Percentiles rank a stretch among this genome's conserved stretches.
phyloP scores from a whole-genome alignment of 1,140 invertebrate species.

The Ostrea denselamellosa region DNA sequence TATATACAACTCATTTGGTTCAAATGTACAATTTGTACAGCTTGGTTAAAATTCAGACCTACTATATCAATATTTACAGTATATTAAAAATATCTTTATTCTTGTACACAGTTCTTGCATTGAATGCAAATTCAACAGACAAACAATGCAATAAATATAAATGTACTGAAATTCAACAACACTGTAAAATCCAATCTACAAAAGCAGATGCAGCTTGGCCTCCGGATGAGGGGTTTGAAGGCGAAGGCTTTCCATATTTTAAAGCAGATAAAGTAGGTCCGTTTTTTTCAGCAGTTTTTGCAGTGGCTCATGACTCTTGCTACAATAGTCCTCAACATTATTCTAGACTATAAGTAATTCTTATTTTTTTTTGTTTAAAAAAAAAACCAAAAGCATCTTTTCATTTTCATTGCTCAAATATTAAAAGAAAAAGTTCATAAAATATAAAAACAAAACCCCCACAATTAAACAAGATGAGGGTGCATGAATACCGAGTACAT shows the following conservation, averaged over 20 bases:
- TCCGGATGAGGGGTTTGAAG: background rate
- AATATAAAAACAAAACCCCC: background rate
- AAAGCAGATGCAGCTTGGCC: background rate
- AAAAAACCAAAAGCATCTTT: no score
- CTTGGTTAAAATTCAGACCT: constrained; percentile 1
- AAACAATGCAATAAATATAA: constrained; percentile 36
- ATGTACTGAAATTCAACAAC: constrained; percentile 13
- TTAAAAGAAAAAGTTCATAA: background rate
- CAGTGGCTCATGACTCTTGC: background rate
- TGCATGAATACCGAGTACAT: background rate
- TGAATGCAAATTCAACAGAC: background rate
- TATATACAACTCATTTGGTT: background rate
- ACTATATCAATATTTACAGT: background rate
- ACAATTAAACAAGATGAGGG: background rate
- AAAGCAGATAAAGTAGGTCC: background rate
- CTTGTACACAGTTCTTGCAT: background rate
- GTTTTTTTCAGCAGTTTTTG: background rate
- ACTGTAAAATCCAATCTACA: background rate
- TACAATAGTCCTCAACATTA: background rate
- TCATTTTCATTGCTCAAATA: background rate
- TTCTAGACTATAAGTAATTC: background rate
- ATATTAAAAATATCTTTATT: constrained; percentile 7
- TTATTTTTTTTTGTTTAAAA: no score
- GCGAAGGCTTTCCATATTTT: background rate
- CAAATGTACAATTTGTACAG: constrained; percentile 25